Base-by-base conservation (phyloP, 1,140 invertebrate species). In the Nymphalis io region DNA sequence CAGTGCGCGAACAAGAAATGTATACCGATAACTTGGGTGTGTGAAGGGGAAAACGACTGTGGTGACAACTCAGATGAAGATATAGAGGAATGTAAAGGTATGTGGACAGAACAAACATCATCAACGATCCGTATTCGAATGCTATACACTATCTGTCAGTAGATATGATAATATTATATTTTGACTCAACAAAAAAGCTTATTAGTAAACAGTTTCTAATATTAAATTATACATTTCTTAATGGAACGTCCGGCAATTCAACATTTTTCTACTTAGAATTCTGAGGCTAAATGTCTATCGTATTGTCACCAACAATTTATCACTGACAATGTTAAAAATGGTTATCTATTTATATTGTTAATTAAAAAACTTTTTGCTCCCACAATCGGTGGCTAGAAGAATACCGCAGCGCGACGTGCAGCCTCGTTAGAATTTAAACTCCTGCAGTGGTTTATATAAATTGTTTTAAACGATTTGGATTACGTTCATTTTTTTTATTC, bases 21-120 rank as follows among this genome's bases (percentile, higher is more conserved):
- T 90, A 97, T 98, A 88, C 96, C 96, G 6, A 91, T 95, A 63
- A 91, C 95, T 73, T 97, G 96, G 93, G 92, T 95, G 21, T 97
- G 96, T 81, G 96, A 97, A 78, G 94, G 94, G 60, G 93, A 95
- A 65, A 93, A 95, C 75, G 96, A 97, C 84, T 97, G 96, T 85
- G 93, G 92, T 40, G 96, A 97, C 89, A 94, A 94, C 76, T 96
- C 95, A 16, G 96, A 97, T 83, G 96, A 97, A 88, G 93, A 92
- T 79, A 88, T 93, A 6, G 87, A 93, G 23, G 92, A 94, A 87
- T 97, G 96, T 84, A 95, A 90, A 91, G 89, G 89, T 91, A 76
- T 59, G 77, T 80, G 33, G 3, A 8, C 16, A 58, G 11, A 39
- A 55, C 23, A 53, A 60, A 5, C 27, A 33, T 33, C 27, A 8